Conservation (phyloP, 1,140 invertebrate species). For the Hyles vespertilio region DNA sequence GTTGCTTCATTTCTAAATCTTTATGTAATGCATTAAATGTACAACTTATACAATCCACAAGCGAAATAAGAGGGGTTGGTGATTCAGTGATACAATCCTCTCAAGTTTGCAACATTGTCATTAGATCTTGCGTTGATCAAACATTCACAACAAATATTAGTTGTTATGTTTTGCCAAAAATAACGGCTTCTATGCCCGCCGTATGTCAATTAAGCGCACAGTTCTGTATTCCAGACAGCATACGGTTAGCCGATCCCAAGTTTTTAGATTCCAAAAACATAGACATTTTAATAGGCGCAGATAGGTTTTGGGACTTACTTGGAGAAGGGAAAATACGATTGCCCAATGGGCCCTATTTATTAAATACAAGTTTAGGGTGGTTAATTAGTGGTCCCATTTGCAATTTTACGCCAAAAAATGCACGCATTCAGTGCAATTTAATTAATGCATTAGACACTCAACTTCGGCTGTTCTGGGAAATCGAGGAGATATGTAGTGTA, state of each 20-base stretch:
- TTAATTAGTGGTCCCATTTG: conserved; percentile 14
- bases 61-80: background rate
- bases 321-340: conserved; percentile 21
- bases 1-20: background rate
- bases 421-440: conserved; percentile 20
- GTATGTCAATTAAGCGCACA: no score
- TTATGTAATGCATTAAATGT: conserved; percentile 11
- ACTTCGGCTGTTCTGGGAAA: conserved; percentile 23
- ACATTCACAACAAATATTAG: background rate
- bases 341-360: conserved; percentile 18
- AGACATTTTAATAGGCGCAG: conserved; percentile 22
- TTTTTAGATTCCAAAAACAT: conserved; percentile 13
- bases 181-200: no score
- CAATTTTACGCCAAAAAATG: background rate
- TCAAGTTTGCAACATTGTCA: background rate
- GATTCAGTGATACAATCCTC: background rate
- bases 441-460: conserved; percentile 14
- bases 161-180: conserved; percentile 1
- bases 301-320: conserved; percentile 22
- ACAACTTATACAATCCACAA: background rate
- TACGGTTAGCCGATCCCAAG: conserved; percentile 22
- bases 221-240: conserved; percentile 16
- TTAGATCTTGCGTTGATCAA: background rate
- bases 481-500: conserved; percentile 7
- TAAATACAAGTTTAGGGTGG: conserved; percentile 26